Evolutionary conservation across 2,797 vertebrate genomes (phyloP), one percentile per base, ranked within the genome.

Genomic region (Acanthopagrus latus): DNA sequence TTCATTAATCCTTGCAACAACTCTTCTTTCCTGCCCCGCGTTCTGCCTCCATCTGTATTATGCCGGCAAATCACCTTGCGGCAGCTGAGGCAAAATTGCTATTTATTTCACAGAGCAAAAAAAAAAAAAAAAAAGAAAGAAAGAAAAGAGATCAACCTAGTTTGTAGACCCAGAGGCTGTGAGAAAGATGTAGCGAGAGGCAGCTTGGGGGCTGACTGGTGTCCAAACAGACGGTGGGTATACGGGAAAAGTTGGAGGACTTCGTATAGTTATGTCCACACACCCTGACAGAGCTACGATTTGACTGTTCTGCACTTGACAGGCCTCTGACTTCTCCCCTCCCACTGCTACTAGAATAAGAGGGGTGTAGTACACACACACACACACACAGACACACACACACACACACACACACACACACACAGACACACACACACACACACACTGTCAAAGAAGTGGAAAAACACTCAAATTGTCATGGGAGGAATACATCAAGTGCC

Each of bases 241-340:
- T 81, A 63, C 70, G 72, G 65, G 78, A 71, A 80, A 87, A 87
- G 80, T 82, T 85, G 59, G 84, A 77, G 66, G 75, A 87, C 84
- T 82, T 64, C 77, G 76, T 86, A 79, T 74, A 82, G 90, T 87
- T 90, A 87, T 84, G 86, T 91, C 87, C 90, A 82, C 83, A 86
- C 76, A 83, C 47, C 66, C 87, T 89, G 89, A 88, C 86, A 90
- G 80, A 88, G 83, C 84, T 92, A 80, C 81, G 43, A 87, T 89
- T 90, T 84, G 86, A 93, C 87, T 92, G 83, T 68, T 85, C 74
- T 84, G 84, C 57, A 56, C 78, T 87, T 91, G 89, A 92, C 93
- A 93, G 84, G 73, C 46, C 80, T 80, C 82, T 88, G 90, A 88
- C 88, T 87, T 84, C 80, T 86, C 72, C 82, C 83, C 78, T 87